Conservation (phyloP, 2,113 vertebrate species). For the Atherinomorus stipes region DNA sequence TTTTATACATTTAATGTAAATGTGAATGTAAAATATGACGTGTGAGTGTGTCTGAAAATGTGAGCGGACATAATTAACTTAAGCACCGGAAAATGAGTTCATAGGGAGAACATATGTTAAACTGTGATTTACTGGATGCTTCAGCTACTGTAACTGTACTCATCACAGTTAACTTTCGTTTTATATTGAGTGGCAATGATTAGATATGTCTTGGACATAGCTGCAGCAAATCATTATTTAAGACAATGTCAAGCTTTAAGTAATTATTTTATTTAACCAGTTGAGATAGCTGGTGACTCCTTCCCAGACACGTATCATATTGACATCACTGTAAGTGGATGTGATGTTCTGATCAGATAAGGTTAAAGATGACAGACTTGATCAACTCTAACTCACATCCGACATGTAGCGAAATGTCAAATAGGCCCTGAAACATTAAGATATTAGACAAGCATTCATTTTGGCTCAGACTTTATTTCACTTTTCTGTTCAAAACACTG, state of each 20-base stretch:
- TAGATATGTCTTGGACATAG: neutral
- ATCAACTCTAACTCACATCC: neutral
- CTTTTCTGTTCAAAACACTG: neutral
- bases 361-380: neutral
- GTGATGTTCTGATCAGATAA: neutral
- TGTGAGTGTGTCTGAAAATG: neutral
- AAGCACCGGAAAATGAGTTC: too few species aligned
- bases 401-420: neutral
- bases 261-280: neutral
- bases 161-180: neutral
- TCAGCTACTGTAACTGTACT: neutral
- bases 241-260: neutral
- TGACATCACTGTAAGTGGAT: neutral
- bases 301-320: neutral
- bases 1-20: neutral
- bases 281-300: neutral
- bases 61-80: neutral
- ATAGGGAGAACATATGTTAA: constrained; percentile 12
- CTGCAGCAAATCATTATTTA: neutral
- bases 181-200: neutral
- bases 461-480: neutral
- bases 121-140: constrained; percentile 17
- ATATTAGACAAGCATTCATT: neutral
- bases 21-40: neutral
- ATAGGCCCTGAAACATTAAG: neutral